Evolutionary conservation across 2,888 invertebrate species (phyloP), one percentile per base, ranked within the genome.

Genomic region (Clostera curtula): DNA sequence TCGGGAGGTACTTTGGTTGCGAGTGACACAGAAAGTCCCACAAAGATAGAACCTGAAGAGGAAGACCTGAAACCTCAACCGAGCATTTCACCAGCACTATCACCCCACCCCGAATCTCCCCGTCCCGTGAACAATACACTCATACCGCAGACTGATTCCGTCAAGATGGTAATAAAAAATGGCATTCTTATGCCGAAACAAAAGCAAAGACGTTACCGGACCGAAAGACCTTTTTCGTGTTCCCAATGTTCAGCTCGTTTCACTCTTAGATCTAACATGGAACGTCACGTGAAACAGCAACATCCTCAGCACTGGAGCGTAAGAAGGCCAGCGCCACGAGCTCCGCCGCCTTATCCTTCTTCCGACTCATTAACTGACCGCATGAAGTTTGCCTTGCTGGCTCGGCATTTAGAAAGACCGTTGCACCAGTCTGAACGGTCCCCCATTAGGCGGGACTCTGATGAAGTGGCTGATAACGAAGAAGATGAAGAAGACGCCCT

Each of bases 251-350:
- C 93, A 0, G 95, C 96, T 0, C 86, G 93, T 27, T 97, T 97
- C 56, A 96, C 96, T 1, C 76, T 96, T 6, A 86, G 95, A n/a
- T 95, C 95, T 5, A 96, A 97, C 53, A 96, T 96, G 95, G 96
- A 96, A 66, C 86, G 96, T 0, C 97, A 97, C 51, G 93, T 96
- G 2, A 96, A 96, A 60, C 95, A 96, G 51, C 96, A 96, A 49
- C 97, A 97, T 77, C 96, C 96, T 0, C 93, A 94, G 37, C 91
- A 89, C 57, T 96, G 95, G 92, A 92, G 92, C 27, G 92, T 93
- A 40, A 83, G 93, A 19, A 90, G 93, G 48, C 82, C 85, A 6
- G 56, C 79, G 0, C 71, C 80, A 0, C 63, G 85, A 33, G 80
- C 83, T 1, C 82, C 63, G 8, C 74, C 76, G 2, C 83, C 74